Evolutionary conservation across 1,140 invertebrate genomes (phyloP), one percentile per base, ranked within the genome.

Genomic region (Phenacoccus solenopsis): DNA sequence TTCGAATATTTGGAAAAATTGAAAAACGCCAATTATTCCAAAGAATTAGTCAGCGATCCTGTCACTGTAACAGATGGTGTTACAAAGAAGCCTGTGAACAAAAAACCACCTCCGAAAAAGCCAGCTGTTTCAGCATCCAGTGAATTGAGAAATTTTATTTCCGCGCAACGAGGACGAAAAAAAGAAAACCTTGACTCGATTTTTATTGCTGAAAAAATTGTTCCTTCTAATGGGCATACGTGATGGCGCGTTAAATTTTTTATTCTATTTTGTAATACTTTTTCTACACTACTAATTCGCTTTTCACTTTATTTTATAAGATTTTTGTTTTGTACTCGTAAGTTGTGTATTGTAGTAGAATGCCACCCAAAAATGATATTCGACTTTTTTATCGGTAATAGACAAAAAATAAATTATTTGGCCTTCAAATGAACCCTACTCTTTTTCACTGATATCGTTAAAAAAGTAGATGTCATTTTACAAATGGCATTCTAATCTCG

Each of bases 211-310:
- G 59, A 64, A 64, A 64, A 64, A 64, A 20, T 64, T 64, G 38
- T n/a, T 10, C 59, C 59, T 64, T 64, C 59, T 3, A 64, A 64
- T 27, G 59, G 59, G 3, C 59, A 64, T 16, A 27, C 59, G 3
- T 64, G 25, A 64, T 22, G 7, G 16, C 5, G 56, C 4, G 56
- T 22, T 20, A 9, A 59, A 64, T 4, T 64, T 64, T 25, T 4
- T 25, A 25, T 24, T 3, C 13, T 64, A 24, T 24, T 64, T 64
- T 3, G 12, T 5, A 16, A 3, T 64, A 5, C 16, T 64, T 64
- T 64, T 64, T 64, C 25, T 64, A 64, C 59, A 49, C 38, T 9
- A 49, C 38, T 49, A 49, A 49, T 49, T 49, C 38, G 38, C 38
- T 49, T 49, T n/a, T 49, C 38, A 49, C 38, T 49, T 49, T 49